phyloP scores from a whole-genome alignment of 1,140 invertebrate species.

The Macrobrachium nipponense region DNA sequence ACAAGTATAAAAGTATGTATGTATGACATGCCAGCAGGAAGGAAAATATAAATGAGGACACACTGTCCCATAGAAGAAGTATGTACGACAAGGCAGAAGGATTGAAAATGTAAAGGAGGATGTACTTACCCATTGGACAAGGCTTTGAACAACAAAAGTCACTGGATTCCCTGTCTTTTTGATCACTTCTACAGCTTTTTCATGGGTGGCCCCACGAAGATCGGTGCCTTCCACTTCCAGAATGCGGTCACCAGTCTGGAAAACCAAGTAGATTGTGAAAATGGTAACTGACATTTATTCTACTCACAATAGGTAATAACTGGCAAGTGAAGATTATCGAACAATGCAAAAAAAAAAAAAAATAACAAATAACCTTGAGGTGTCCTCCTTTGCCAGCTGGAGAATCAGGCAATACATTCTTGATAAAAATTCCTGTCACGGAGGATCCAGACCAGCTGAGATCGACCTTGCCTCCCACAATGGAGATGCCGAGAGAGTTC shows the following conservation, averaged over 20 bases:
- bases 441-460: constrained; percentile 70
- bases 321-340: background rate
- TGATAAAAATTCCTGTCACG: constrained; percentile 96
- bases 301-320: background rate
- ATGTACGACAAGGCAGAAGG: background rate
- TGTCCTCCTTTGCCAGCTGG: constrained; percentile 84
- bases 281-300: no score
- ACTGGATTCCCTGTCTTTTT: constrained; percentile 91
- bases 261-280: constrained; percentile 56
- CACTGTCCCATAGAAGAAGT: constrained; percentile 71
- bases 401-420: constrained; percentile 94
- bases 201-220: constrained; percentile 90
- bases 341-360: background rate
- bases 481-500: constrained; percentile 89
- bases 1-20: background rate
- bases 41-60: background rate
- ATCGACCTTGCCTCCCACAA: constrained; percentile 93
- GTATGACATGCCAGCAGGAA: background rate
- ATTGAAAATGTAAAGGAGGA: background rate
- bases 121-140: constrained; percentile 78
- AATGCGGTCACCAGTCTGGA: constrained; percentile 87
- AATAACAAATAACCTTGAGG: constrained; percentile 40
- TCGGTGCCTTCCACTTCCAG: constrained; percentile 94
- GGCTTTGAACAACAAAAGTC: constrained; percentile 90
- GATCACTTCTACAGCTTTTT: constrained; percentile 95